phyloP scores from a whole-genome alignment of 2,113 vertebrate genomes.

The Pelusios castaneus region DNA sequence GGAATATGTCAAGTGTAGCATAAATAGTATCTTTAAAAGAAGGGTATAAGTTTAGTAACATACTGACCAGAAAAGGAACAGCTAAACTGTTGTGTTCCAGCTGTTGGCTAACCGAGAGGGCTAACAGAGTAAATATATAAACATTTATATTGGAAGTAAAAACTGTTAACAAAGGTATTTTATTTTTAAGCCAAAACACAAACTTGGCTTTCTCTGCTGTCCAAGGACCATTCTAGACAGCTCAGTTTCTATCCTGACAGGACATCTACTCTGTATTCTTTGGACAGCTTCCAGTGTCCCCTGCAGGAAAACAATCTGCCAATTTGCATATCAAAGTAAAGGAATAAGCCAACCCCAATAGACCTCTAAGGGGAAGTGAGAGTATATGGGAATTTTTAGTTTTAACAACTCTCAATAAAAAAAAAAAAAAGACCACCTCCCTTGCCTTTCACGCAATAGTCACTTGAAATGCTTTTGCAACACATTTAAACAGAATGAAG shows the following conservation, averaged over 20 bases:
- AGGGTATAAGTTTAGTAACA: neutral
- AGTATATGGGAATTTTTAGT: conserved; percentile 71
- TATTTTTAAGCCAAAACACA: conserved; percentile 72
- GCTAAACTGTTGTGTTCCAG: conserved; percentile 53
- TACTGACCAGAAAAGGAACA: conserved; percentile 38
- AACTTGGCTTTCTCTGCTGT: conserved; percentile 61
- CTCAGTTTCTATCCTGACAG: conserved; percentile 70
- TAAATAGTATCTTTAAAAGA: conserved; percentile 29
- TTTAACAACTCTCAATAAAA: conserved; percentile 61
- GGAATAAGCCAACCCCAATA: conserved; percentile 75
- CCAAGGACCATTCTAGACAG: conserved; percentile 45
- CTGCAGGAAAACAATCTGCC: conserved; percentile 81
- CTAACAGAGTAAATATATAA: conserved; percentile 74
- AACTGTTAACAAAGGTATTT: conserved; percentile 75
- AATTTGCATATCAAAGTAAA: conserved; percentile 87
- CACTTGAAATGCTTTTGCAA: conserved; percentile 9
- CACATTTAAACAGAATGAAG: conserved; percentile 28
- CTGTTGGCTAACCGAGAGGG: conserved; percentile 64
- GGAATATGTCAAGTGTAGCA: neutral
- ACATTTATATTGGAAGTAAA: conserved; percentile 77
- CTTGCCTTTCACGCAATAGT: neutral
- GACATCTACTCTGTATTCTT: conserved; percentile 78
- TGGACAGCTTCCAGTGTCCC: conserved; percentile 78
- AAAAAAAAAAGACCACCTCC: neutral
- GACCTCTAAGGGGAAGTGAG: conserved; percentile 76